These are phyloP conservation scores for Notospermus geniculatus DNA, from an alignment of 1,140 invertebrate species.

Conservation along the genomic window DNA sequence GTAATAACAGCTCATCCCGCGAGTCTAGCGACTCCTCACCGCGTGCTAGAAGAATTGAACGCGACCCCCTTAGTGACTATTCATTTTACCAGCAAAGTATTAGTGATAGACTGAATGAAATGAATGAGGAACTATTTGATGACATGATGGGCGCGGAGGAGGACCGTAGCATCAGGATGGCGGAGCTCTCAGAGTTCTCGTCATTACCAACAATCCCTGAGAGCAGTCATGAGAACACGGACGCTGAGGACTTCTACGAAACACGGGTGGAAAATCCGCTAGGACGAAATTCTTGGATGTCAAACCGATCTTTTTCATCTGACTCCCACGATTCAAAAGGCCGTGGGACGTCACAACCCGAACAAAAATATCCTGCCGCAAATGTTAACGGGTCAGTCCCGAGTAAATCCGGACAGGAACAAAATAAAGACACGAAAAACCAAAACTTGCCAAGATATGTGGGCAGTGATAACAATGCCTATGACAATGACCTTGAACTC, in stretches of 20 bases:
- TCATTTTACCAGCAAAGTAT: slow-evolving; percentile 5
- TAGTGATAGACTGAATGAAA: slow-evolving; percentile 4
- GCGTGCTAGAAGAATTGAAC: background rate
- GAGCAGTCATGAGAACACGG: slow-evolving; percentile 5
- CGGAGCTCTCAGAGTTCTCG: background rate
- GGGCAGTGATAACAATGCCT: background rate
- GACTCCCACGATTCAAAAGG: background rate
- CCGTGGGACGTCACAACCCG: background rate
- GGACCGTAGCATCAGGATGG: background rate
- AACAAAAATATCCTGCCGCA: background rate
- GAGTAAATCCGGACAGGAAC: background rate
- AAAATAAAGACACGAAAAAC: too few relatives aligned
- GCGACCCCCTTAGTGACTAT: background rate
- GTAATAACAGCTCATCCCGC: background rate
- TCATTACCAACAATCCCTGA: slow-evolving; percentile 7
- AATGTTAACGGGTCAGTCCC: background rate
- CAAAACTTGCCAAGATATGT: too few relatives aligned
- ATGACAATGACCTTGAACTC: background rate
- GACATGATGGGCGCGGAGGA: background rate
- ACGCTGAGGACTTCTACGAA: background rate
- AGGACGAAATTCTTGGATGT: background rate
- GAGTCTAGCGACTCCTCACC: background rate
- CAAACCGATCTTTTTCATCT: background rate
- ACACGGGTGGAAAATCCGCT: background rate
- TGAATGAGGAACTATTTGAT: slow-evolving; percentile 2